Evolutionary conservation across 92 coral and sea anemone species (phyloP).

Genomic region (Phenganax marumi): DNA sequence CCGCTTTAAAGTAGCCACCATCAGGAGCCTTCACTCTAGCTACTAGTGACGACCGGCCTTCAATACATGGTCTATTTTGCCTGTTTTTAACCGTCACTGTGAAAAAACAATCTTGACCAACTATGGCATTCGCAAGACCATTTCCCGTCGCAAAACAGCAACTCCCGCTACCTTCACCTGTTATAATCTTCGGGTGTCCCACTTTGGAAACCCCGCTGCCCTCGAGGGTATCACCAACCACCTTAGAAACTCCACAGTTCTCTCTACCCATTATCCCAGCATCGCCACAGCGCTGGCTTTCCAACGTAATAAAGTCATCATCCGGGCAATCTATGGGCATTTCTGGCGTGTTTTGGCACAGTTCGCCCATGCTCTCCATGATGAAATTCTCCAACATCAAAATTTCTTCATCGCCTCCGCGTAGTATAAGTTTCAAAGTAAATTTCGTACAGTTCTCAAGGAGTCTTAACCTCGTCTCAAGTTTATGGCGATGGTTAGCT

Average conservation of each 20-base stretch:
- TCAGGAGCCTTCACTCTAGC: constrained; percentile 26
- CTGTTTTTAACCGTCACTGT: constrained; percentile 33
- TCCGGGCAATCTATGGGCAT: constrained; percentile 37
- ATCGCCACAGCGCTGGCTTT: background rate
- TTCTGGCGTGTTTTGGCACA: constrained; percentile 42
- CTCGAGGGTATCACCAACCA: background rate
- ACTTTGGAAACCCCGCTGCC: background rate
- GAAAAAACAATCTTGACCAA: constrained; percentile 21
- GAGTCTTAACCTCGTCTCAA: constrained; percentile 32
- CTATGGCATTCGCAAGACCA: constrained; percentile 6
- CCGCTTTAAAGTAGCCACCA: constrained; percentile 33
- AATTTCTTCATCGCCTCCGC: constrained; percentile 31
- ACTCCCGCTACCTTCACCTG: constrained; percentile 26
- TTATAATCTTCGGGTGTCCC: background rate
- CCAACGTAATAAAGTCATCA: constrained; percentile 8
- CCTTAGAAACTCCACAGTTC: too few relatives aligned
- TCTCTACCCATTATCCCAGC: too few relatives aligned
- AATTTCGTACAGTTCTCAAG: constrained; percentile 30
- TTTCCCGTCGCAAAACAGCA: constrained; percentile 43
- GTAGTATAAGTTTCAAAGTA: constrained; percentile 10
- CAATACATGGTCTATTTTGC: constrained; percentile 16
- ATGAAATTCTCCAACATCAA: constrained; percentile 33
- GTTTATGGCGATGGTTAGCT: constrained; percentile 10
- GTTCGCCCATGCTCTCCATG: constrained; percentile 38
- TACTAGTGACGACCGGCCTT: constrained; percentile 14